Base-by-base conservation (phyloP, 2,113 vertebrate genomes). In the Barbus barbus region DNA sequence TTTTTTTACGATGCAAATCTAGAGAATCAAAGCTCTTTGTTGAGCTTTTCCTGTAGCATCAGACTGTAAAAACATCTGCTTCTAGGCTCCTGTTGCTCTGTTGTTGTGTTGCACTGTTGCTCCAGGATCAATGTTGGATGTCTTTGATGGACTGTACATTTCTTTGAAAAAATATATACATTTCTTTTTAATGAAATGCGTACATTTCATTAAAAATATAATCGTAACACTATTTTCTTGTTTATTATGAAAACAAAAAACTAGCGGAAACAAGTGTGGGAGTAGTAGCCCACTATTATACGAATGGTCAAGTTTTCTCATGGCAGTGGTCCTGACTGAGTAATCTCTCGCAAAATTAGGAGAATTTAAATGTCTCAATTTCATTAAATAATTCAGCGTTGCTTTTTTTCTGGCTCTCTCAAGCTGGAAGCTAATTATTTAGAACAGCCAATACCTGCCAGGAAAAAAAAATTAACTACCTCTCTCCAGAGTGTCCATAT, bases 351-450 rank as follows among this genome's bases (percentile, higher is more conserved):
- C 24, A 60, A 9, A 60, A 41, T n/a, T 9, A 78, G 33, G 13
- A 60, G 51, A 31, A 20, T 60, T 58, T n/a, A 58, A 58, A 56
- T 76, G 28, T 48, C 28, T 33, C 46, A 53, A 4, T 51, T 75
- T 53, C 46, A 75, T 77, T 77, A 18, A 77, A 13, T 33, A 58
- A 58, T 58, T 77, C 51, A 36, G 4, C 18, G 36, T 36, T 33
- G 18, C 26, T n/a, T 12, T 56, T n/a, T n/a, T 33, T n/a, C n/a
- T 6, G 31, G 53, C 20, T 77, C 31, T 75, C 41, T 26, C 16
- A 53, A 81, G 38, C 79, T 78, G 83, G 73, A 87, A 82, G 33
- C 28, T 44, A 63, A 77, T 82, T 82, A 38, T 82, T 53, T 71
- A 48, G 63, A 82, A 78, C 75, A 83, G 61, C 18, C 51, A 20